Conservation (phyloP, 2,113 vertebrate species). For the Genyomyrus donnyi region DNA sequence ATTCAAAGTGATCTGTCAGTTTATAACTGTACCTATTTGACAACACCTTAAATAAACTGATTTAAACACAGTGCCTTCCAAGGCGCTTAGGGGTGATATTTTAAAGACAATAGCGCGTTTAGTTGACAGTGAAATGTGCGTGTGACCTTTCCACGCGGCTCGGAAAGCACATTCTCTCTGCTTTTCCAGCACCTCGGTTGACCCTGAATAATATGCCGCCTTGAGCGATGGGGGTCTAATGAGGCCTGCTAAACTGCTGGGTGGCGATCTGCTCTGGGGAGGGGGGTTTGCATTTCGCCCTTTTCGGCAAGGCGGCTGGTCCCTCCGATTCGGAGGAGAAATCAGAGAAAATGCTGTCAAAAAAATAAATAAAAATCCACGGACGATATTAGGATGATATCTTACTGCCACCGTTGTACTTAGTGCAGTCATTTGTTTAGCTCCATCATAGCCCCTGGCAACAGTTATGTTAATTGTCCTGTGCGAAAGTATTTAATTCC, state of each 20-base stretch:
- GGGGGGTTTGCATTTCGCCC: background rate
- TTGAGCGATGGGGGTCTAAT: background rate
- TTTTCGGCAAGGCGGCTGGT: background rate
- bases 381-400: background rate
- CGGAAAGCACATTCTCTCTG: background rate
- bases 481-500: background rate
- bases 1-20: background rate
- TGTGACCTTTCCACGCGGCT: background rate
- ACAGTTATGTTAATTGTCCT: background rate
- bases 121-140: background rate
- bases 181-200: background rate
- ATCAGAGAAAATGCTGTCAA: background rate
- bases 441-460: background rate
- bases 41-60: background rate
- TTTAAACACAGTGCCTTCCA: background rate
- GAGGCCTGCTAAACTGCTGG: background rate
- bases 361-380: background rate
- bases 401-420: background rate
- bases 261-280: background rate
- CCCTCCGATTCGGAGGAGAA: background rate
- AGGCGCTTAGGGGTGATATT: background rate
- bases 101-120: background rate
- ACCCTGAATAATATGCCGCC: constrained; percentile 17
- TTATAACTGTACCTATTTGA: background rate
- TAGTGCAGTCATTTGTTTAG: background rate